Evolutionary conservation across 2,888 invertebrate genomes (phyloP).

Genomic region (Blastobasis lacticolella): DNA sequence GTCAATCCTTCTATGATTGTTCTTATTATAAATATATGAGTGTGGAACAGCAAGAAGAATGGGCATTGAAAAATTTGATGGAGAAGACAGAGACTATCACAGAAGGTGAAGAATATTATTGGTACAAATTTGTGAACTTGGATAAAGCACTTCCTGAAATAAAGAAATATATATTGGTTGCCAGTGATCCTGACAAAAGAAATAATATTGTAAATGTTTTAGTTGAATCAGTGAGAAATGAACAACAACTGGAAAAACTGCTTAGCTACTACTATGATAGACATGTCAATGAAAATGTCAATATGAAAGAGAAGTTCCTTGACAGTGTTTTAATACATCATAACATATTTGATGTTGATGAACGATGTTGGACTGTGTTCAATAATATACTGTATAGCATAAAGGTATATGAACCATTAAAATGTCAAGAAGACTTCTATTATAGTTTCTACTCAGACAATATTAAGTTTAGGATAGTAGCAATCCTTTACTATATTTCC

Average conservation of each 20-base stretch:
- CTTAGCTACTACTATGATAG: slow-evolving; percentile 40
- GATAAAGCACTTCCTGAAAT: slow-evolving; percentile 32
- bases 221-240: slow-evolving; percentile 28
- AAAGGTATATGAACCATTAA: slow-evolving; percentile 26
- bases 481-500: slow-evolving; percentile 33
- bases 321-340: slow-evolving; percentile 22
- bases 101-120: slow-evolving; percentile 28
- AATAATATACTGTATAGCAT: slow-evolving; percentile 38
- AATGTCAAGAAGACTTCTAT: not conserved
- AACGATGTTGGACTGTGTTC: slow-evolving; percentile 36
- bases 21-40: slow-evolving; percentile 20
- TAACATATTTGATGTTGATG: slow-evolving; percentile 33
- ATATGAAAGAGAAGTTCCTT: slow-evolving; percentile 30
- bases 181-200: slow-evolving; percentile 24
- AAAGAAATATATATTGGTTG: slow-evolving; percentile 26
- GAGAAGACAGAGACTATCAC: slow-evolving; percentile 26
- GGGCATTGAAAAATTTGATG: slow-evolving; percentile 25
- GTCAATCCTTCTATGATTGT: slow-evolving; percentile 16
- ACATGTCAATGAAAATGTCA: slow-evolving; percentile 35
- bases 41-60: slow-evolving; percentile 19
- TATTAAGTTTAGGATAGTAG: slow-evolving; percentile 21
- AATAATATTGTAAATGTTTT: slow-evolving; percentile 28
- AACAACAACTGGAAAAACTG: slow-evolving; percentile 28
- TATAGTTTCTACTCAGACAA: not conserved
- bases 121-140: slow-evolving; percentile 42